Base-by-base conservation (phyloP, 1,140 invertebrate genomes). In the Dryas iulia region DNA sequence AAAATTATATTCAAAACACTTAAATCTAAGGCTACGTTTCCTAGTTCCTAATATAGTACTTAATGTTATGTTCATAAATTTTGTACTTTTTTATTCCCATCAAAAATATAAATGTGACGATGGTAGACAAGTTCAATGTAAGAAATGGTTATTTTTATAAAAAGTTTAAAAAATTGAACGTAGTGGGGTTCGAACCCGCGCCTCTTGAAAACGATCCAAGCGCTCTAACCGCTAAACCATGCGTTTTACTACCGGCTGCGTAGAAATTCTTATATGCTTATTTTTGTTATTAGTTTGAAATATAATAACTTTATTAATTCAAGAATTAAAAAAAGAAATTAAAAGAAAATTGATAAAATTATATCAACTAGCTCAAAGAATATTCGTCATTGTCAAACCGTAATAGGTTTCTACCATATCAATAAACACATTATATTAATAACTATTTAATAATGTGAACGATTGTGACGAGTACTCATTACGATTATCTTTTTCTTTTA, bases 371-470 rank as follows among this genome's bases (percentile, higher is more conserved):
- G 8, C n/a, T 2, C 8, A 39, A 5, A 2, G n/a, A 39, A 39
- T 39, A n/a, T 4, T 39, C 35, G n/a, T 1, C 6, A 7, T 47
- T 18, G 14, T 14, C 14, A 47, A 47, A 60, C 23, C 33, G 25
- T 60, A 39, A 60, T 60, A 39, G 23, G 33, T 60, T 60, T 47
- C 14, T 39, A 60, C 14, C 28, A 60, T 60, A 60, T 60, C 8
- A 33, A 47, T 47, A 60, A 60, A 24, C 12, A 47, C 59, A 18
- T 60, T 60, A 60, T 23, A 47, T 60, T 60, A 60, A 60, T 60
- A 60, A 35, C 59, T 39, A 18, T 60, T 60, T 39, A 39, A 59
- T 59, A 31, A 59, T 35, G n/a, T 4, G 26, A 33, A 30, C 35
- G 33, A 60, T 60, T 25, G 18, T 25, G 39, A 12, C 23, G 33